Evolutionary conservation across 1,140 invertebrate genomes (phyloP).

Genomic region (Anoplolepis gracilipes): DNA sequence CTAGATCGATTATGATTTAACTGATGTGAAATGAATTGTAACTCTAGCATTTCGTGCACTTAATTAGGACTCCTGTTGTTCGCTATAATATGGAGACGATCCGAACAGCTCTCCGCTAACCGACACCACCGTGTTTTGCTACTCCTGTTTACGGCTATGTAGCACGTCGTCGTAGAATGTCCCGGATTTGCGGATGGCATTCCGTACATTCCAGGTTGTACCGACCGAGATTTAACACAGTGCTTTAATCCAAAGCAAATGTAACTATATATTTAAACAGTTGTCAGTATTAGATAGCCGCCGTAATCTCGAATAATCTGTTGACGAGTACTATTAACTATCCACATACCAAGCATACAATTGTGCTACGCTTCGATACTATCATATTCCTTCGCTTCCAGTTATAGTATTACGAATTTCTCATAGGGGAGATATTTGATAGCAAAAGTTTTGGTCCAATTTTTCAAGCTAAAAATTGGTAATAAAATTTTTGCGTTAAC

Average conservation of each 20-base stretch:
- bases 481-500: slow-evolving; percentile 14
- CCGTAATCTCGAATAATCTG: slow-evolving; percentile 52
- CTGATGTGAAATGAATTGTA: slow-evolving; percentile 7
- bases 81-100: slow-evolving; percentile 1
- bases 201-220: background rate
- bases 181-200: slow-evolving; percentile 38
- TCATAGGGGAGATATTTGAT: background rate
- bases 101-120: background rate
- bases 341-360: background rate
- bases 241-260: slow-evolving; percentile 49
- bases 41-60: slow-evolving; percentile 16
- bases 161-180: slow-evolving; percentile 46
- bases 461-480: background rate
- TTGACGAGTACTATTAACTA: slow-evolving; percentile 38
- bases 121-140: slow-evolving; percentile 41
- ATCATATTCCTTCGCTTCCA: background rate
- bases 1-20: background rate
- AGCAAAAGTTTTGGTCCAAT: background rate
- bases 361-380: background rate
- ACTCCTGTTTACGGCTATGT: slow-evolving; percentile 29
- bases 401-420: background rate
- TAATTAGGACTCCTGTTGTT: slow-evolving; percentile 18
- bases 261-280: slow-evolving; percentile 52
- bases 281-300: slow-evolving; percentile 11
- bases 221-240: slow-evolving; percentile 36